These are phyloP conservation scores for Drosophila repletoides DNA, from an alignment of 1,140 invertebrate species.

Conservation along the genomic window DNA sequence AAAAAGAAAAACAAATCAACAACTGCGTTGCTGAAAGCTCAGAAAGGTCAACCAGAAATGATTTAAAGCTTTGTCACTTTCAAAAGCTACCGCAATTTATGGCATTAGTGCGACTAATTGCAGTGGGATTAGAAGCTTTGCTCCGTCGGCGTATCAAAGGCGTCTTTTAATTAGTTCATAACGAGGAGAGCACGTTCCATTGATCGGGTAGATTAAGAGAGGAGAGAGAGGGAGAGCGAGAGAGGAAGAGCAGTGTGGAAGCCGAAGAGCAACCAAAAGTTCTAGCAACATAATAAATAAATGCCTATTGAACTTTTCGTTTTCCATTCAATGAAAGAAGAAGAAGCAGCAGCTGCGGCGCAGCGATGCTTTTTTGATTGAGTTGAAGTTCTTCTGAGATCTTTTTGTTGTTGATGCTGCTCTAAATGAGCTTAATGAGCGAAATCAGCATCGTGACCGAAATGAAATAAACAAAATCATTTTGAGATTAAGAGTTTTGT, in stretches of 20 bases:
- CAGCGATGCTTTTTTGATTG: conserved; percentile 21
- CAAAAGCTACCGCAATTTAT: conserved; percentile 15
- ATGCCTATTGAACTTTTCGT: conserved; percentile 49
- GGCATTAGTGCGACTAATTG: conserved; percentile 59
- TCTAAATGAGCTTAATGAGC: conserved; percentile 65
- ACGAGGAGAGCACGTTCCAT: conserved; percentile 49
- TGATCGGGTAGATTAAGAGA: conserved; percentile 4
- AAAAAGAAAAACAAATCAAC: conserved; percentile 13
- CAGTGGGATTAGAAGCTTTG: conserved; percentile 68
- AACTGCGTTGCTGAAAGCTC: not conserved
- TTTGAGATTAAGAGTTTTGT: conserved; percentile 61
- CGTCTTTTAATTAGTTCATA: conserved; percentile 67
- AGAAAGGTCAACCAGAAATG: conserved; percentile 61
- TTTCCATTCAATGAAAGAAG: conserved; percentile 19
- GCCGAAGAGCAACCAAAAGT: conserved; percentile 9
- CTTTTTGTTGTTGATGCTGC: conserved; percentile 23
- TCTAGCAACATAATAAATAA: conserved; percentile 57
- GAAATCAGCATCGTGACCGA: conserved; percentile 45
- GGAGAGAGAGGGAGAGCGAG: conserved; percentile 2
- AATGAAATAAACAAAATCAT: conserved; percentile 70
- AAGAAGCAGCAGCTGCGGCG: not conserved
- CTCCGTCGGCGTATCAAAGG: conserved; percentile 61
- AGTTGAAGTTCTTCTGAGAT: conserved; percentile 17
- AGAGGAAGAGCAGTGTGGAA: not conserved
- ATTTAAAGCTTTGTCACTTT: conserved; percentile 34